Conservation (phyloP, 1,140 invertebrate species). For the Drosophila ercepeae region DNA sequence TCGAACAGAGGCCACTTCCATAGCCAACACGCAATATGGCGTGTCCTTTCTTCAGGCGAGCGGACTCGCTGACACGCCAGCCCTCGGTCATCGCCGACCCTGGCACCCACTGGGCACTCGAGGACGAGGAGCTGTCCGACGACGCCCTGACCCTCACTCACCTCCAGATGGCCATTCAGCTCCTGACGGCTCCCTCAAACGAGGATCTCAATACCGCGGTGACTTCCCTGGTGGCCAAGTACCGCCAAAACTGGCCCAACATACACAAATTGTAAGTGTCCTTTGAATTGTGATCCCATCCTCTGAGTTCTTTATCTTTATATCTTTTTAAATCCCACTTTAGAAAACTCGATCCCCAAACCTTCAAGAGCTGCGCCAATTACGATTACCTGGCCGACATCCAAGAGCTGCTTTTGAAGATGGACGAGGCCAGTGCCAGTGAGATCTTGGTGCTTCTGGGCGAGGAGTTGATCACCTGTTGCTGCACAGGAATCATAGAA, state of each 20-base stretch:
- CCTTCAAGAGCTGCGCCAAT: slow-evolving; percentile 76
- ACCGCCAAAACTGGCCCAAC: slow-evolving; percentile 78
- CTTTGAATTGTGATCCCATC: too few species aligned
- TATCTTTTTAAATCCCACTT: not conserved
- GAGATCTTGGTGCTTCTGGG: slow-evolving; percentile 87
- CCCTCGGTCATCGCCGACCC: slow-evolving; percentile 76
- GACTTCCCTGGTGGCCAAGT: slow-evolving; percentile 75
- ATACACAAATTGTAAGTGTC: slow-evolving; percentile 76
- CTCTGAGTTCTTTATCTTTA: not conserved
- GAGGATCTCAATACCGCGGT: slow-evolving; percentile 82
- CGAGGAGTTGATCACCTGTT: slow-evolving; percentile 86
- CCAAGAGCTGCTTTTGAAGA: slow-evolving; percentile 79
- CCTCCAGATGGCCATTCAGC: slow-evolving; percentile 86
- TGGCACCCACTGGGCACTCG: slow-evolving; percentile 72
- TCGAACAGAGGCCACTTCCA: slow-evolving; percentile 9
- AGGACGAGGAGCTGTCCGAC: slow-evolving; percentile 76
- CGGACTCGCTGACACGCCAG: slow-evolving; percentile 74
- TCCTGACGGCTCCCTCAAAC: slow-evolving; percentile 85
- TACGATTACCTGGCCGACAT: slow-evolving; percentile 83
- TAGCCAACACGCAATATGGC: slow-evolving; percentile 73
- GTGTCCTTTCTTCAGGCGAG: slow-evolving; percentile 82
- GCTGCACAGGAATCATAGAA: slow-evolving; percentile 87
- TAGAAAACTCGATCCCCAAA: slow-evolving; percentile 73
- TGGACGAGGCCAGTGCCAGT: slow-evolving; percentile 84
- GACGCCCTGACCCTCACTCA: slow-evolving; percentile 84